Base-by-base conservation (phyloP, 1,140 invertebrate genomes). In the Hyles euphorbiae region DNA sequence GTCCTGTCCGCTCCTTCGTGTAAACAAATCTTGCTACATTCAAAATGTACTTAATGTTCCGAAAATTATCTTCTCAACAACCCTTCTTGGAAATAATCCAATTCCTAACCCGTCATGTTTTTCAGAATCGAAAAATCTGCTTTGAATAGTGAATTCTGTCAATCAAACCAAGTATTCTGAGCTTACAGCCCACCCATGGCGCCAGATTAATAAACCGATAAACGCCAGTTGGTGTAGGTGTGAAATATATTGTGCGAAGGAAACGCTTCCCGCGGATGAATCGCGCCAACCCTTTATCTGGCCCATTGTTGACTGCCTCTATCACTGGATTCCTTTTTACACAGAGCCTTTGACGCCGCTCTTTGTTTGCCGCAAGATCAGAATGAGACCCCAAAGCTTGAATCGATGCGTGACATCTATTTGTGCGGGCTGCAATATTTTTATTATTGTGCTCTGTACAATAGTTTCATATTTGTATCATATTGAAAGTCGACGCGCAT, bases 311-410 rank as follows among this genome's bases (percentile, higher is more conserved):
- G 82, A 81, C 82, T 87, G 80, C 81, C 82, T 87, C 74, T 85
- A 85, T 85, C 84, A 83, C 81, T 80, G 83, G 84, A 83, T 84
- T 87, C 83, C 81, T 87, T 87, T 87, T 82, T 80, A 83, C 78
- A 83, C 78, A 72, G 75, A 74, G 78, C 81, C 82, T 87, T 87
- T 87, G 84, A 87, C 77, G 80, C 75, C 72, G 69, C 63, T 70
- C 80, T 81, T 83, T 87, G 83, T 84, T 87, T 84, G 82, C 77
- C 72, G 63, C 70, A 75, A 83, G 78, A 87, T 81, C 76, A 76
- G 77, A 80, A 85, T 83, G 79, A 83, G 81, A 76, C 76, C 60
- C 62, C 66, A 55, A 62, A 60, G 68, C 70, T 64, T 69, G 67
- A 70, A 76, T 68, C 73, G 73, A 77, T 76, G 74, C 82, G 76